Conservation (phyloP, 2,797 vertebrate genomes). For the Smutsia temminckii region DNA sequence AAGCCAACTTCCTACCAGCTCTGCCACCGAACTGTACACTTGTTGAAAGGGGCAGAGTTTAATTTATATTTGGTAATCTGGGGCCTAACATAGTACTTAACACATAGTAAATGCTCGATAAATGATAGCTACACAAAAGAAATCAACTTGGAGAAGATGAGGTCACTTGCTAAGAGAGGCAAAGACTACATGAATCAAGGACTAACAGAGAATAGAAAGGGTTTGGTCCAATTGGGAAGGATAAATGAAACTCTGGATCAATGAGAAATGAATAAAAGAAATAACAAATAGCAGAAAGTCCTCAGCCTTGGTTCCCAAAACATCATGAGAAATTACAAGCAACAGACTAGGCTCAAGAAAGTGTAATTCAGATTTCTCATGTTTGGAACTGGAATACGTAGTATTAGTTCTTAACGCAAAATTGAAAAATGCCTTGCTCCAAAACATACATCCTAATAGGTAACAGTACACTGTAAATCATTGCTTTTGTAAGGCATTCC, state of each 20-base stretch:
- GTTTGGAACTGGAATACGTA: background rate
- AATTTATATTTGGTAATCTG: background rate
- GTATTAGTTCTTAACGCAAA: conserved; percentile 7
- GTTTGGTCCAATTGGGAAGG: background rate
- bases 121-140: background rate
- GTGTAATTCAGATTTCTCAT: background rate
- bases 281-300: background rate
- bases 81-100: background rate
- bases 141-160: background rate
- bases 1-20: background rate
- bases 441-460: background rate
- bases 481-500: conserved; percentile 26
- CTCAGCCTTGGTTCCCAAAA: background rate
- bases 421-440: background rate
- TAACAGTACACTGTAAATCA: background rate
- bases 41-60: background rate
- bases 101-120: conserved; percentile 29
- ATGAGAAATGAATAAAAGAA: background rate
- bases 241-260: background rate
- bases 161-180: background rate
- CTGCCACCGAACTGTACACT: background rate
- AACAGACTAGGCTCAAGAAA: background rate
- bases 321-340: background rate
- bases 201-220: background rate
- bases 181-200: background rate